Evolutionary conservation across 2,888 invertebrate genomes (phyloP), one percentile per base, ranked within the genome.

Genomic region (Cephus pulcher): DNA sequence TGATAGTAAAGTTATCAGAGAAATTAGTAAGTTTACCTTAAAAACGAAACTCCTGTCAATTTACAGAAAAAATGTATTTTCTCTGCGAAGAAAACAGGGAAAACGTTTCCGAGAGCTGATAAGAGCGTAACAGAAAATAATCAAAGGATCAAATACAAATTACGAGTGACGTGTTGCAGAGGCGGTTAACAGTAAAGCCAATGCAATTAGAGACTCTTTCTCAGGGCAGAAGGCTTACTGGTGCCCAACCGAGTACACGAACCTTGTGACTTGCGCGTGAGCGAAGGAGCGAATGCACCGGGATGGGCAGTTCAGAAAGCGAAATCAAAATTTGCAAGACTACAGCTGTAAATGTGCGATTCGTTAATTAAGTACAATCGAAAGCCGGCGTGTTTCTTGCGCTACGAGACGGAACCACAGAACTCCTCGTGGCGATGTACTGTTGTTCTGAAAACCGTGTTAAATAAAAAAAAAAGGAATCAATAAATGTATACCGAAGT

Each of bases 191-290:
- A 73, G 76, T 78, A 73, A 78, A 78, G 56, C 75, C 34, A 23
- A 69, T 78, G 78, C 70, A 78, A 78, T 78, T 78, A 78, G 75
- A 56, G 75, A n/a, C 37, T 30, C 35, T 35, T 75, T 78, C 75
- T 75, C 70, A 71, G 40, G 78, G 75, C 75, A 75, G 77, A 37
- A 23, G 12, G 77, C 77, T 74, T 77, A 12, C 75, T 11, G 34
- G 32, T 9, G 56, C 23, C 56, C 23, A 56, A 23, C 23, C 23
- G 56, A 23, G 23, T 23, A 23, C 23, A 56, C 9, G 23, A 23
- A 23, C 56, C 56, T 2, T 23, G 23, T 23, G 56, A 56, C 56
- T 23, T 23, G 23, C 23, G 23, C 56, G 56, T 56, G 56, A 56
- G 56, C 23, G 56, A 56, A 56, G 9, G 23, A 56, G 23, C 56